Percentiles rank a stretch among this genome's conserved stretches.
These are phyloP conservation scores for Percina caprodes DNA, from an alignment of 2,113 vertebrate species.

Conservation along the genomic window DNA sequence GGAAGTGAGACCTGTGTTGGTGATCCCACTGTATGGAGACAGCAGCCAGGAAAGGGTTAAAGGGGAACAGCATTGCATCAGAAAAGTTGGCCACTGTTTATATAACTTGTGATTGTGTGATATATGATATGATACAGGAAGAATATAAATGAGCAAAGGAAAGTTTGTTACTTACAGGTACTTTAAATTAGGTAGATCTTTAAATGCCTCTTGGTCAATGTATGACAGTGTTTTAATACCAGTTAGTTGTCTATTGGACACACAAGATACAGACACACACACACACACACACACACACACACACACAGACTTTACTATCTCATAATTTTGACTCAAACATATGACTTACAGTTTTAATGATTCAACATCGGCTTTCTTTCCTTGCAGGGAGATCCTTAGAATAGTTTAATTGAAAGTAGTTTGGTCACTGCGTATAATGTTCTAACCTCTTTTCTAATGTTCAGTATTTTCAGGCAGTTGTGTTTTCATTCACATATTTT, in stretches of 20 bases:
- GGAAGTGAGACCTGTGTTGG: conserved; percentile 89
- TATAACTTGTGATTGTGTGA: not conserved
- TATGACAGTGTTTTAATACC: conserved; percentile 86
- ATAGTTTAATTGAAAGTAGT: not conserved
- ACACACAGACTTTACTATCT: not conserved
- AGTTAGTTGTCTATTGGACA: conserved; percentile 87
- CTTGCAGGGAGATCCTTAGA: not conserved
- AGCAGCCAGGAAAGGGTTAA: conserved; percentile 8
- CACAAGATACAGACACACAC: conserved; percentile 3
- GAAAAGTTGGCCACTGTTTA: not conserved
- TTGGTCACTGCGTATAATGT: too few species aligned
- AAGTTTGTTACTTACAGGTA: conserved; percentile 88
- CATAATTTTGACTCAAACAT: not conserved
- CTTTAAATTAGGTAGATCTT: conserved; percentile 88
- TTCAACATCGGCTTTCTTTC: not conserved
- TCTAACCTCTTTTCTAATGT: too few species aligned
- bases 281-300: conserved; percentile 16
- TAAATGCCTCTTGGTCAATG: conserved; percentile 88
- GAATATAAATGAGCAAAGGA: not conserved
- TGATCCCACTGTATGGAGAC: conserved; percentile 87
- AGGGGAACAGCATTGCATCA: not conserved
- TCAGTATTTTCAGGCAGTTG: too few species aligned
- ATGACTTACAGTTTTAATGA: too few species aligned
- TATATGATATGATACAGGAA: not conserved
- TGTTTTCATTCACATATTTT: too few species aligned